Evolutionary conservation across 2,797 vertebrate genomes (phyloP).

Genomic region (Hoplostethus atlanticus): DNA sequence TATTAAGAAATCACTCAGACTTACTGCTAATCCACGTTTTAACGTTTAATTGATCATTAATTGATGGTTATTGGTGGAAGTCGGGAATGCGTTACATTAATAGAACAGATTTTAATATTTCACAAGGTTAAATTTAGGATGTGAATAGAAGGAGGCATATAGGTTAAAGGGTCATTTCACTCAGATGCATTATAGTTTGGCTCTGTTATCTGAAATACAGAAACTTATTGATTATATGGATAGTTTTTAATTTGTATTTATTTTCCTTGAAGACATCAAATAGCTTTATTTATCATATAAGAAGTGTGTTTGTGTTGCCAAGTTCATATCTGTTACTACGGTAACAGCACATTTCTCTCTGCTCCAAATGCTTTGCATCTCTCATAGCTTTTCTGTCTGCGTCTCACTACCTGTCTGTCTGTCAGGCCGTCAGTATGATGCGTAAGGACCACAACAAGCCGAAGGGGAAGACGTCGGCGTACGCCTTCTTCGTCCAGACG

Average conservation of each 20-base stretch:
- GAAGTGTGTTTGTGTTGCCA: not conserved
- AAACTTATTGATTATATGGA: not conserved
- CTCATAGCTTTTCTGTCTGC: not conserved
- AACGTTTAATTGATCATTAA: no score
- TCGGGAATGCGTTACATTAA: not conserved
- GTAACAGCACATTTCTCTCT: not conserved
- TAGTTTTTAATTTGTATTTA: not conserved
- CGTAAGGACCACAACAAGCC: conserved; percentile 95
- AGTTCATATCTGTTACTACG: not conserved
- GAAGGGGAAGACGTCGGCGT: conserved; percentile 95
- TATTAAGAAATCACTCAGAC: conserved; percentile 18
- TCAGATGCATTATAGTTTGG: not conserved
- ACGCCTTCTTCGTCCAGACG: conserved; percentile 95
- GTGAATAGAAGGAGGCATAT: not conserved
- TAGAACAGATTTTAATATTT: not conserved
- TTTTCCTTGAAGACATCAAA: not conserved
- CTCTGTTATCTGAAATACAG: not conserved
- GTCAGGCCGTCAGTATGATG: conserved; percentile 84
- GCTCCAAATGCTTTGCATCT: no score
- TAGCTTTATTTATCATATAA: not conserved
- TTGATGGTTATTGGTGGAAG: not conserved
- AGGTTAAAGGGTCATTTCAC: conserved; percentile 39
- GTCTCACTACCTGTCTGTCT: not conserved
- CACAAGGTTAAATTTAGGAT: not conserved
- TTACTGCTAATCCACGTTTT: not conserved